These are phyloP conservation scores for Pteropus alecto DNA, from an alignment of 2,113 vertebrate genomes.

Conservation along the genomic window DNA sequence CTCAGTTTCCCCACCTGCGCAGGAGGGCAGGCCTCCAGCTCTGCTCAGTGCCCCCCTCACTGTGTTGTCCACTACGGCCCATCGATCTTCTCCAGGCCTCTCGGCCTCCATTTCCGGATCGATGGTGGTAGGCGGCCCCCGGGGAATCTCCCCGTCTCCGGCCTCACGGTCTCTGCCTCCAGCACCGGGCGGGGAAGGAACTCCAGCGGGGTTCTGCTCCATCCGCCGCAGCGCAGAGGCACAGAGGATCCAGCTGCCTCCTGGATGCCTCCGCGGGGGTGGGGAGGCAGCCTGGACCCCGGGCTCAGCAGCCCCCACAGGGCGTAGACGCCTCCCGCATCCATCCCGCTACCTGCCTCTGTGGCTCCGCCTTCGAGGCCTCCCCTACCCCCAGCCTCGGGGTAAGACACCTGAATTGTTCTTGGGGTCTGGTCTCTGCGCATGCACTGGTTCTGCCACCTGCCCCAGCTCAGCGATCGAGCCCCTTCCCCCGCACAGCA, in stretches of 20 bases:
- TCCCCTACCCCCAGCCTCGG: fast-evolving
- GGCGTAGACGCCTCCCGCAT: background rate
- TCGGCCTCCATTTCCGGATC: background rate
- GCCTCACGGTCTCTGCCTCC: fast-evolving
- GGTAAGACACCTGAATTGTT: background rate
- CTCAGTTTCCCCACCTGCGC: background rate
- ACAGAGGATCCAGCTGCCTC: background rate
- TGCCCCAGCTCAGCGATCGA: too few species aligned
- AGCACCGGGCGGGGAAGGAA: background rate
- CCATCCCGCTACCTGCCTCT: background rate
- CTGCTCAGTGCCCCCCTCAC: background rate
- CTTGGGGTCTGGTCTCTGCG: background rate
- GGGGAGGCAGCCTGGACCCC: background rate
- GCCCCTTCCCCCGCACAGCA: background rate
- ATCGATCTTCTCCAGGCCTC: background rate
- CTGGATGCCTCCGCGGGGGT: background rate
- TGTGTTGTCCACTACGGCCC: background rate
- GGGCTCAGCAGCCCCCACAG: background rate
- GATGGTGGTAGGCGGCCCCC: background rate
- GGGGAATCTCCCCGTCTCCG: background rate
- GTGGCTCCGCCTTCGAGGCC: background rate
- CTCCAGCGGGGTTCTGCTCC: background rate
- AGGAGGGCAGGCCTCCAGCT: too few species aligned
- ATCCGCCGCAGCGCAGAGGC: fast-evolving
- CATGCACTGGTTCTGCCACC: background rate